A percentile compares a stretch with the other conserved stretches of the same genome.
Evolutionary conservation across 2,797 vertebrate genomes (phyloP).

Genomic region (Myotis findleyi): DNA sequence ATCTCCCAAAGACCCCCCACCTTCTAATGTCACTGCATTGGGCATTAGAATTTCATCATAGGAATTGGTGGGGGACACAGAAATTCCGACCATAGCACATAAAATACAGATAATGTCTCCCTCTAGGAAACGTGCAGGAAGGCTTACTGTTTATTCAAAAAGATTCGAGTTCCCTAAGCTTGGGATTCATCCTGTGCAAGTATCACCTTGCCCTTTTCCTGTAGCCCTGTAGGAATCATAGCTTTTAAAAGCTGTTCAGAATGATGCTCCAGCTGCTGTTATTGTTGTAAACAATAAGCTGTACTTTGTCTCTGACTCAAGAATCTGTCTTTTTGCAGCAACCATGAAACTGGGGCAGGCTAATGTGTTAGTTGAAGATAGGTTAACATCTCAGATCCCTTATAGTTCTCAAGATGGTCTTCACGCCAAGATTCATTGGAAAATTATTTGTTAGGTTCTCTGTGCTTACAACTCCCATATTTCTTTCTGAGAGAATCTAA

Average conservation of each 20-base stretch:
- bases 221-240: neutral
- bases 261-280: neutral
- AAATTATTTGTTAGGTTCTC: neutral
- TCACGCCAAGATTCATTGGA: neutral
- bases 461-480: neutral
- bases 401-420: neutral
- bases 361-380: neutral
- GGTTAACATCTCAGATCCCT: neutral
- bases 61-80: neutral
- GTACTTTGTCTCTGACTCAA: neutral
- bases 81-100: neutral
- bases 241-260: neutral
- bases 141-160: neutral
- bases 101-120: conserved; percentile 21
- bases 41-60: neutral
- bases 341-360: neutral
- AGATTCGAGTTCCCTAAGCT: neutral
- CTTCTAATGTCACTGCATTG: neutral
- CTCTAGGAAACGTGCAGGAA: neutral
- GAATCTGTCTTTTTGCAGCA: neutral
- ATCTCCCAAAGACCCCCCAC: neutral
- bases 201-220: neutral
- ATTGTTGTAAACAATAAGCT: neutral
- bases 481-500: neutral
- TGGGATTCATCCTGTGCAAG: neutral